Evolutionary conservation across 1,140 invertebrate genomes (phyloP), one percentile per base, ranked within the genome.

Genomic region (Schmidtea mediterranea): DNA sequence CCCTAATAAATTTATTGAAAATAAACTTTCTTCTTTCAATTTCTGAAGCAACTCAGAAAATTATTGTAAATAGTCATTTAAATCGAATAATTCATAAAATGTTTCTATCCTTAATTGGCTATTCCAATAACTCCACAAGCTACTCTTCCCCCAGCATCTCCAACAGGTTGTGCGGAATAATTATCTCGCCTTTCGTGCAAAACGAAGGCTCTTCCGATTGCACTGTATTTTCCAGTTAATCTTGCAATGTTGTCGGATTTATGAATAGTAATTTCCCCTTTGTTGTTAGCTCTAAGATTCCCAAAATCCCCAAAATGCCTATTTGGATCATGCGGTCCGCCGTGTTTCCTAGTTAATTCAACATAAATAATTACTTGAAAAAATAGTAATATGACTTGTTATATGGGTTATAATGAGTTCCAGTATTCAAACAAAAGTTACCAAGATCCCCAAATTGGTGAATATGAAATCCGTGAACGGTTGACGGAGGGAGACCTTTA

Each of bases 361-460:
- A n/a, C n/a, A n/a, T n/a, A n/a, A n/a, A n/a, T n/a, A n/a, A n/a
- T n/a, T n/a, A n/a, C n/a, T n/a, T n/a, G n/a, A n/a, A n/a, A n/a
- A n/a, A n/a, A n/a, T n/a, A n/a, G n/a, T n/a, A n/a, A n/a, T n/a
- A n/a, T n/a, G n/a, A n/a, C 56, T 78, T 77, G 49, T 74, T 72
- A 43, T 67, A 55, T 0, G 87, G 89, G 68, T 98, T 97, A 67
- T 83, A 97, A 67, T 97, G 90, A 1, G 82, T 71, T 0, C 87
- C 90, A 16, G 89, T 83, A 46, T 81, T 86, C 1, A 76, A 82
- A 64, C 90, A 97, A 0, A 87, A 78, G 62, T 90, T 86, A 36
- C 83, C 87, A 53, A 82, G 80, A 62, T 95, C 87, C 1, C 89
- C 90, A 62, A 83, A 90, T 69, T 92, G 78, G 60, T 97, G 90